Conservation (phyloP, 2,113 vertebrate genomes). For the Piaya cayana region DNA sequence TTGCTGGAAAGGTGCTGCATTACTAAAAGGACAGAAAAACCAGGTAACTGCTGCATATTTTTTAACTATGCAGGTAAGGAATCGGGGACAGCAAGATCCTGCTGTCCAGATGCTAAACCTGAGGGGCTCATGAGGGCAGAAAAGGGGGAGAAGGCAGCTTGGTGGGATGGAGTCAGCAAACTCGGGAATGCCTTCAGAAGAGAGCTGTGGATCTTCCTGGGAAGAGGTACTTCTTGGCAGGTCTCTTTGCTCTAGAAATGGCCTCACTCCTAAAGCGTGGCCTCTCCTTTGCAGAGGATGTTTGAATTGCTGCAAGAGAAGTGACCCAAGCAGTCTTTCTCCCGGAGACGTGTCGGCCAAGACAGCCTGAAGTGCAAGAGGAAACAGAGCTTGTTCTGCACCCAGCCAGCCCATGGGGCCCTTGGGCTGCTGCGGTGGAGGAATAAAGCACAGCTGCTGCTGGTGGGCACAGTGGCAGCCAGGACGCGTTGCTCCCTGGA, state of each 20-base stretch:
- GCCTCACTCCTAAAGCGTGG: background rate
- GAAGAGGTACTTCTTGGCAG: background rate
- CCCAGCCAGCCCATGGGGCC: background rate
- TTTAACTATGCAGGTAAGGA: background rate
- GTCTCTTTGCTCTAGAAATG: background rate
- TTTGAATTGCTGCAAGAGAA: background rate
- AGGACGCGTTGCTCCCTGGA: background rate
- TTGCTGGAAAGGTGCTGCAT: background rate
- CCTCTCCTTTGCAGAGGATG: background rate
- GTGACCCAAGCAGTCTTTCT: background rate
- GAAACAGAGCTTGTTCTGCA: background rate
- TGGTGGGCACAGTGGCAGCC: background rate
- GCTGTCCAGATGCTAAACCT: background rate
- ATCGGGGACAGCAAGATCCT: background rate
- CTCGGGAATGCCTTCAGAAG: background rate
- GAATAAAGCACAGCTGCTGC: background rate
- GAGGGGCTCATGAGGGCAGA: background rate
- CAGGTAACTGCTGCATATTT: background rate
- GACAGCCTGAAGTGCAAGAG: background rate
- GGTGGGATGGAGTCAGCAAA: background rate
- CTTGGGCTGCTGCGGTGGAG: background rate
- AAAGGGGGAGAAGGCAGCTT: background rate
- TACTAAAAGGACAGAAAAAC: background rate
- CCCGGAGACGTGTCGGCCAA: background rate
- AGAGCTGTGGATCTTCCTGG: fast-evolving